Evolutionary conservation across 2,113 vertebrate genomes (phyloP).

Genomic region (Pollimyrus isidori): DNA sequence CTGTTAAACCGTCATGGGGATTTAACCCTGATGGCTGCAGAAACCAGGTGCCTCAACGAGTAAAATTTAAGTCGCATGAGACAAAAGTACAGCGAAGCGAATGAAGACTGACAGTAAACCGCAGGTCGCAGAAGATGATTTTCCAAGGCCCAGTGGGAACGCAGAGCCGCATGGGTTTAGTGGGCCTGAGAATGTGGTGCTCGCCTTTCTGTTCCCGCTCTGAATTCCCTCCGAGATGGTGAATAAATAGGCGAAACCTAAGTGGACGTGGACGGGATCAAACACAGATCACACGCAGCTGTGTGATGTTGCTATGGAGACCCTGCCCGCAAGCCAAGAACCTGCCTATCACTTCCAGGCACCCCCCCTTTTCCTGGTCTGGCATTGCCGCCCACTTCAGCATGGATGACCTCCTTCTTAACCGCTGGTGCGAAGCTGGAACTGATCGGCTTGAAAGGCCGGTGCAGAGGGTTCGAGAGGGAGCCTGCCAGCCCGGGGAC

Average conservation of each 20-base stretch:
- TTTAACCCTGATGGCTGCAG: neutral
- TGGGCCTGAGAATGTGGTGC: neutral
- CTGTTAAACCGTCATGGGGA: neutral
- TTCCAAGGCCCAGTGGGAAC: neutral
- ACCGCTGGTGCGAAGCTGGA: neutral
- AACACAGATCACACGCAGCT: neutral
- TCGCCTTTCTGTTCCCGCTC: neutral
- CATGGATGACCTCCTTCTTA: neutral
- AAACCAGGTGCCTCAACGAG: neutral
- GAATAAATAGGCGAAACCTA: neutral
- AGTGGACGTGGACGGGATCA: constrained; percentile 5
- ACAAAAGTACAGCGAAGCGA: neutral
- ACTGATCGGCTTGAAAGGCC: neutral
- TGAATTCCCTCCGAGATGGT: neutral
- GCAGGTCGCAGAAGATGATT: neutral
- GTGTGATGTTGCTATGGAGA: neutral
- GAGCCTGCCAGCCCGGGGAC: neutral
- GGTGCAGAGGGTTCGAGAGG: neutral
- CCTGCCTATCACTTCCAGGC: neutral
- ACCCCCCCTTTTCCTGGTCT: neutral
- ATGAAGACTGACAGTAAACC: neutral
- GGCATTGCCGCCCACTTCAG: neutral
- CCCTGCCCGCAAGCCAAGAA: neutral
- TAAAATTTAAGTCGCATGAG: neutral
- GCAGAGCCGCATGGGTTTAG: neutral